A percentile compares a stretch with the other conserved stretches of the same genome.
Conservation (phyloP, 1,140 invertebrate genomes). For the Portunus trituberculatus region DNA sequence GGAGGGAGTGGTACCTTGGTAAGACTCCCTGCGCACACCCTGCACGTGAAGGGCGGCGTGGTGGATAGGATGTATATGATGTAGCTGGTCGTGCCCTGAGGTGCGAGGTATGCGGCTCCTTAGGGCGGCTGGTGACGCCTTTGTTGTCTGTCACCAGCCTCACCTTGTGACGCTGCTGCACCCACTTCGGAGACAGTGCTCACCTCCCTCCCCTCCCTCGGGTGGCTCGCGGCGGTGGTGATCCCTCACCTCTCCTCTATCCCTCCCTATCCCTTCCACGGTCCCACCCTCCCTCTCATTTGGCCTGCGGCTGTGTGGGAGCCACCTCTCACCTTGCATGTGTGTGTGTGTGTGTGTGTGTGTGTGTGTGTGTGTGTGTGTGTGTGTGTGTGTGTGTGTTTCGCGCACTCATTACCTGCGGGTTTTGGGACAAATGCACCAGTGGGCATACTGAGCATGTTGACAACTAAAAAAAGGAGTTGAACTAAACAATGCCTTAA, state of each 20-base stretch:
- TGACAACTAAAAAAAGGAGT: too few species aligned
- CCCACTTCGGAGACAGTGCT: neutral
- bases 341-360: too few species aligned
- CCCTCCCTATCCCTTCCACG: neutral
- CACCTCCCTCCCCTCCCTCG: neutral
- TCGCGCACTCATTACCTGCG: too few species aligned
- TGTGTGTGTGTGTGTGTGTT: too few species aligned
- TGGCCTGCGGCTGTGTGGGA: too few species aligned
- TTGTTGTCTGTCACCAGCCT: neutral
- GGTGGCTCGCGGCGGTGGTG: neutral
- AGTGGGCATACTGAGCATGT: too few species aligned
- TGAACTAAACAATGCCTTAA: too few species aligned
- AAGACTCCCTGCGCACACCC: neutral
- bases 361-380: too few species aligned
- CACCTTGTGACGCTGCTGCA: neutral
- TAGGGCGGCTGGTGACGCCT: neutral
- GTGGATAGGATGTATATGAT: neutral
- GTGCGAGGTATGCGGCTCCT: neutral
- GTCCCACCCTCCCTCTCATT: neutral
- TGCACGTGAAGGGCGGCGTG: neutral
- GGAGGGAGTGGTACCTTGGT: neutral
- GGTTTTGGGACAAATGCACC: too few species aligned
- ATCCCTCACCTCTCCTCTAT: neutral
- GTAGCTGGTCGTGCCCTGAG: too few species aligned
- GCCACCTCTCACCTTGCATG: too few species aligned